A percentile compares a stretch with the other conserved stretches of the same genome.
phyloP scores from a whole-genome alignment of 2,113 vertebrate genomes.

The Gila orcuttii region DNA sequence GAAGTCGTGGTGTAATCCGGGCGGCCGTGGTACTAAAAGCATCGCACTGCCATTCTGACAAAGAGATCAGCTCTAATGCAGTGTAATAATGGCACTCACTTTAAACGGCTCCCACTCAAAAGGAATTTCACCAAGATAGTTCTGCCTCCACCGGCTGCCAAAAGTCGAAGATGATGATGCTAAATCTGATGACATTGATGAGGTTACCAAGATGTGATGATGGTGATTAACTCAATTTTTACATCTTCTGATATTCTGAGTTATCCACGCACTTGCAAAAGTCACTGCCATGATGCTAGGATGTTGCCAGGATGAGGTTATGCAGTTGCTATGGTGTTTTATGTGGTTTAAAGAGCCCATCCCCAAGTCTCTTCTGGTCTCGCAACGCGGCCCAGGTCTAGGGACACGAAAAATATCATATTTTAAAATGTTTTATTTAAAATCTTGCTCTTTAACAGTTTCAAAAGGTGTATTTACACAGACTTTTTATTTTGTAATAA shows the following conservation, averaged over 20 bases:
- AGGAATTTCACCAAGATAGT: slow-evolving; percentile 14
- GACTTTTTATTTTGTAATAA: background rate
- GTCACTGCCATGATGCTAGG: no score
- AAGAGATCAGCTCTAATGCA: slow-evolving; percentile 40
- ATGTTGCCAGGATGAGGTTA: background rate
- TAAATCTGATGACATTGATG: slow-evolving; percentile 1
- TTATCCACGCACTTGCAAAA: background rate
- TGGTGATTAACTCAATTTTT: background rate
- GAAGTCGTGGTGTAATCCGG: slow-evolving; percentile 47
- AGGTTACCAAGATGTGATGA: background rate
- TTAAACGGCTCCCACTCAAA: slow-evolving; percentile 9
- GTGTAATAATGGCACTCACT: slow-evolving; percentile 37
- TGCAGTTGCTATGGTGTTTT: background rate
- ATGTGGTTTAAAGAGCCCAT: background rate
- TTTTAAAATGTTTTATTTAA: background rate
- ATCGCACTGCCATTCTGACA: slow-evolving; percentile 14
- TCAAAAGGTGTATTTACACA: no score
- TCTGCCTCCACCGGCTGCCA: slow-evolving; percentile 6
- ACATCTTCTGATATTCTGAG: background rate
- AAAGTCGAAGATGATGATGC: background rate
- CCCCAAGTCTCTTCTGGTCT: background rate
- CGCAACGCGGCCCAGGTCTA: background rate
- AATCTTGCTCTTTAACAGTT: background rate
- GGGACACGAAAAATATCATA: background rate
- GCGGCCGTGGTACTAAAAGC: slow-evolving; percentile 14